These are phyloP conservation scores for Calcarius ornatus DNA, from an alignment of 2,113 vertebrate genomes.

Conservation along the genomic window DNA sequence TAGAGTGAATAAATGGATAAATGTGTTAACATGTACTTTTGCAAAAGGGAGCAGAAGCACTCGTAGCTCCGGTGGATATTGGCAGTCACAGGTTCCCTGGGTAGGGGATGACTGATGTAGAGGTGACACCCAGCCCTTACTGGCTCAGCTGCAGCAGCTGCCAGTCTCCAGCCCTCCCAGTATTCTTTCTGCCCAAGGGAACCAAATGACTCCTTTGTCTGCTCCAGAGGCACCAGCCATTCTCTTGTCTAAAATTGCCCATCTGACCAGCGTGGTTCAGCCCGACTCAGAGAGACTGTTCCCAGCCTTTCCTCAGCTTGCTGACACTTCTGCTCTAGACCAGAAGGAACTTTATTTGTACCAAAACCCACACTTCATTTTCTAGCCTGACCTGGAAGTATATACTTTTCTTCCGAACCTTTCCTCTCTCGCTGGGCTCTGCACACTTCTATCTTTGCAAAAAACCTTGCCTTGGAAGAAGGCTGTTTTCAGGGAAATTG, in stretches of 20 bases:
- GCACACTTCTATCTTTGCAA: not conserved
- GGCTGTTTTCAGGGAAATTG: not conserved
- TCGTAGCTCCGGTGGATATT: rapidly evolving
- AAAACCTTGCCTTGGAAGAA: not conserved
- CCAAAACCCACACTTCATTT: not conserved
- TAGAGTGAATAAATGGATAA: not conserved
- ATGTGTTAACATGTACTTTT: not conserved
- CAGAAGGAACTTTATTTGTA: not conserved
- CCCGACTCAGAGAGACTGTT: not conserved
- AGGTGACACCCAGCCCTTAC: not conserved
- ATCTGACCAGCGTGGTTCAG: rapidly evolving
- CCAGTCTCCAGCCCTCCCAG: not conserved
- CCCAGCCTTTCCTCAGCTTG: not conserved
- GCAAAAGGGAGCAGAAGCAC: not conserved
- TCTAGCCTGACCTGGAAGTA: not conserved
- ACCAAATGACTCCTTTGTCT: not conserved
- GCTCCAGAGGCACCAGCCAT: not conserved
- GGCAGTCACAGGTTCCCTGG: not conserved
- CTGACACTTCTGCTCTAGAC: not conserved
- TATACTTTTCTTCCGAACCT: not conserved
- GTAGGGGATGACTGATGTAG: not conserved
- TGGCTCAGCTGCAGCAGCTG: not conserved
- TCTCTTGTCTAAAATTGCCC: not conserved
- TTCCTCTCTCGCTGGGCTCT: not conserved
- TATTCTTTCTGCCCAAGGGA: not conserved